Evolutionary conservation across 2,113 vertebrate genomes (phyloP), one percentile per base, ranked within the genome.

Genomic region (Chaetodon auriga): DNA sequence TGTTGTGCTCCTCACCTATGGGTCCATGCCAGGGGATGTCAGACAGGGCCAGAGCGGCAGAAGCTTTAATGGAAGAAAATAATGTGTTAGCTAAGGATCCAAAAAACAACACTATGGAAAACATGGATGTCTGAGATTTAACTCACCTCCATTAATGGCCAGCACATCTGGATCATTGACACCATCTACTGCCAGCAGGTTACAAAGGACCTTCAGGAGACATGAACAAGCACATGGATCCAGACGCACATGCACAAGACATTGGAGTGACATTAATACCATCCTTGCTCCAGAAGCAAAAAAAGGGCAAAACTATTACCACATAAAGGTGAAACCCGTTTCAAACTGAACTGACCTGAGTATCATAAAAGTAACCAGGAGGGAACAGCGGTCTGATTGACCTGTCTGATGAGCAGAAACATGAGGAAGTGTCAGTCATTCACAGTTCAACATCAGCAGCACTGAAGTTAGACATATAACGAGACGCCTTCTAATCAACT

Each of bases 11-110:
- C 95, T 95, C 90, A 99, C 98, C 98, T 82, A 99, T 84, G 57
- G 98, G 98, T 79, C 98, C 98, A 77, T 98, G 95, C 98, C 98
- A 99, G 18, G 98, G 98, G 93, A 99, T 99, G 93, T 99, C 98
- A 70, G 98, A 99, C 68, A 99, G 91, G 0, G 98, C 94, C 66
- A 99, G 96, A 35, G 98, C 98, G 78, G 96, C 96, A 35, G 98
- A 99, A 19, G 98, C 98, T 99, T 88, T 64, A 90, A 90, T 10
- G 19, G 53, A 45, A 80, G 23, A 87, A 36, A 60, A 85, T 1
- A 36, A 9, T 51, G 19, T 48, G 77, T 85, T 36, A 75, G 36
- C 10, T 16, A 49, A 19, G 7, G 43, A 35, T 80, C 0, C 38
- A 0, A 58, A 77, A 71, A 70, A 45, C 5, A 23, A 54, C 19